A percentile compares a stretch with the other conserved stretches of the same genome.
phyloP scores from a whole-genome alignment of 1,140 invertebrate genomes.

The Scaptomyza graminum region DNA sequence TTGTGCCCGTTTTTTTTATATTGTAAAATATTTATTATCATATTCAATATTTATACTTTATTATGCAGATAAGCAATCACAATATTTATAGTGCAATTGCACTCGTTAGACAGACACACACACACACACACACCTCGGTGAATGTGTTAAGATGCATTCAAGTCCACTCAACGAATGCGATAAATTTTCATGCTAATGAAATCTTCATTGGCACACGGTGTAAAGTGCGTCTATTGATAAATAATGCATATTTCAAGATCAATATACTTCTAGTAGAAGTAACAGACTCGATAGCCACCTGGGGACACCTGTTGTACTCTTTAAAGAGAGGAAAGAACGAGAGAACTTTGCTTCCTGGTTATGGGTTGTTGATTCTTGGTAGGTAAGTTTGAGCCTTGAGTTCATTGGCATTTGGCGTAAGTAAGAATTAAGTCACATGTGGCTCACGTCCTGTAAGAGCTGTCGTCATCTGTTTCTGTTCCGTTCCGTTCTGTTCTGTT shows the following conservation, averaged over 20 bases:
- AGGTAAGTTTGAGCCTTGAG: slow-evolving; percentile 2
- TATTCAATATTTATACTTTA: slow-evolving; percentile 36
- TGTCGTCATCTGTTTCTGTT: slow-evolving; percentile 60
- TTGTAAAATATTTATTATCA: not conserved
- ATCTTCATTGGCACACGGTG: slow-evolving; percentile 24
- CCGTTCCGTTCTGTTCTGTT: too few species aligned
- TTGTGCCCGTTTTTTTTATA: not conserved
- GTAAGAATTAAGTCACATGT: slow-evolving; percentile 52
- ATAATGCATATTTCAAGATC: slow-evolving; percentile 10
- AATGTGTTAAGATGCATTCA: too few species aligned
- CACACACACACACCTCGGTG: not conserved
- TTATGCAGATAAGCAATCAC: slow-evolving; percentile 36
- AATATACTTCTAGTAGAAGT: slow-evolving; percentile 5
- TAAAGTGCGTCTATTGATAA: slow-evolving; percentile 49
- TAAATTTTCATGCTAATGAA: slow-evolving; percentile 44
- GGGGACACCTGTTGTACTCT: slow-evolving; percentile 54
- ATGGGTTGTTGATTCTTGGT: slow-evolving; percentile 7
- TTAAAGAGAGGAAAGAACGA: too few species aligned
- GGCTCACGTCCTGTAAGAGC: slow-evolving; percentile 61
- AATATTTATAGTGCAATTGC: slow-evolving; percentile 38
- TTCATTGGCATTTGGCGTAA: slow-evolving; percentile 70
- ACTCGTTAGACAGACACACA: not conserved
- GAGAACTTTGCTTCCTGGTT: slow-evolving; percentile 70
- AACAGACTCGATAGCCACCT: not conserved
- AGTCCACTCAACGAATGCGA: slow-evolving; percentile 8